These are phyloP conservation scores for Stenolophus ochropezus DNA, from an alignment of 2,888 invertebrate species.

Conservation along the genomic window DNA sequence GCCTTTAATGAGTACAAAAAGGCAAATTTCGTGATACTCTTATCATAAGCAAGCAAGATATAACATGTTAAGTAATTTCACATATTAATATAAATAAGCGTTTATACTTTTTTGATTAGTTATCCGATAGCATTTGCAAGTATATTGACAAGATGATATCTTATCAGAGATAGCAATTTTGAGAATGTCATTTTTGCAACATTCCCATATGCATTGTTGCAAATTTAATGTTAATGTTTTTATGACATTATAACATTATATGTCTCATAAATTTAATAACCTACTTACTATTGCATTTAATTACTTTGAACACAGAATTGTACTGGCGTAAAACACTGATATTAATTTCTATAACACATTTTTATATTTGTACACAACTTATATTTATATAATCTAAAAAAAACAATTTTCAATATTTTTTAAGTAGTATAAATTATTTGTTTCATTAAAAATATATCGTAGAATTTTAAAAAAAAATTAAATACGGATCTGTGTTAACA, in stretches of 20 bases:
- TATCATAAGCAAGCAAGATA: constrained; percentile 27
- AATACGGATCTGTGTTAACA: constrained; percentile 24
- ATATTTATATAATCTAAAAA: not conserved
- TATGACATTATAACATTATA: too few relatives aligned
- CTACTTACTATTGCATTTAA: too few relatives aligned
- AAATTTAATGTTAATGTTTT: too few relatives aligned
- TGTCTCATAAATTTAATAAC: too few relatives aligned
- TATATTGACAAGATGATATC: constrained; percentile 12
- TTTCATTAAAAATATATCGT: too few relatives aligned
- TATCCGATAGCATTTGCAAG: constrained; percentile 26
- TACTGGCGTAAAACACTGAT: too few relatives aligned
- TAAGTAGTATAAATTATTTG: too few relatives aligned
- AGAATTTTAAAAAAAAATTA: not conserved
- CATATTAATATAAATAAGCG: constrained; percentile 20
- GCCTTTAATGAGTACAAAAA: constrained; percentile 18
- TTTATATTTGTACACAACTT: not conserved
- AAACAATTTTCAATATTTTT: too few relatives aligned
- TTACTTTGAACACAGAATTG: too few relatives aligned
- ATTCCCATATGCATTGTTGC: constrained; percentile 3
- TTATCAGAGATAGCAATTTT: constrained; percentile 35
- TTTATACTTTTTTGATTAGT: constrained; percentile 14
- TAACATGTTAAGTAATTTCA: constrained; percentile 13
- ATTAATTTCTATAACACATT: not conserved
- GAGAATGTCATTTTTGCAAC: constrained; percentile 18
- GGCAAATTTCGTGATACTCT: constrained; percentile 15